phyloP scores from a whole-genome alignment of 2,113 vertebrate genomes.

The Ceyx cyanopectus region DNA sequence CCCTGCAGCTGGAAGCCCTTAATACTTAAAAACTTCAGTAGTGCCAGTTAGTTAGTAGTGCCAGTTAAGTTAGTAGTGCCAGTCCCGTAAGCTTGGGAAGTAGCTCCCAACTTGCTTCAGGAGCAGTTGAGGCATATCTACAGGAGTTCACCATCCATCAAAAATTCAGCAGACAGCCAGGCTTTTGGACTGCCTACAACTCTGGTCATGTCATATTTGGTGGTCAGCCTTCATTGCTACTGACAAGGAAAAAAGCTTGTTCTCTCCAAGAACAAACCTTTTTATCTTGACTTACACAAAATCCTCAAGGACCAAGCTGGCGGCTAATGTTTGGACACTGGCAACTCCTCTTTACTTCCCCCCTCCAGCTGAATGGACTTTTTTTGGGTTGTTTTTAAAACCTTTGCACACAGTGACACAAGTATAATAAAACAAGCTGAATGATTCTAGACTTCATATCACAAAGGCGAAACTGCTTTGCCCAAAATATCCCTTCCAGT shows the following conservation, averaged over 20 bases:
- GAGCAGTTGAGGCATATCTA: background rate
- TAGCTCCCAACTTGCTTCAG: background rate
- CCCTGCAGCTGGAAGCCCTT: background rate
- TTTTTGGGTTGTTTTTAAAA: background rate
- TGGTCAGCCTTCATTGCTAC: background rate
- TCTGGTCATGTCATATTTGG: background rate
- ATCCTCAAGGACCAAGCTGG: background rate
- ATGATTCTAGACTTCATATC: background rate
- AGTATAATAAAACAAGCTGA: background rate
- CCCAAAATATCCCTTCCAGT: background rate
- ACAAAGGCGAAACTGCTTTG: background rate
- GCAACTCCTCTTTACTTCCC: background rate
- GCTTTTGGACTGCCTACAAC: background rate
- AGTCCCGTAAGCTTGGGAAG: background rate
- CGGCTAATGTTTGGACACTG: background rate
- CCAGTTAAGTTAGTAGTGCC: background rate
- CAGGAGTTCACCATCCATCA: accelerated
- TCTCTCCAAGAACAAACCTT: background rate
- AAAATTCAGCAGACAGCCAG: background rate
- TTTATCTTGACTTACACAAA: background rate
- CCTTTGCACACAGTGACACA: background rate
- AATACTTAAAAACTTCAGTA: background rate
- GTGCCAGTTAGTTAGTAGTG: background rate
- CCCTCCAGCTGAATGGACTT: background rate
- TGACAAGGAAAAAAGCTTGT: background rate